Conservation (phyloP, 2,797 vertebrate genomes). For the Lophotriccus pileatus region DNA sequence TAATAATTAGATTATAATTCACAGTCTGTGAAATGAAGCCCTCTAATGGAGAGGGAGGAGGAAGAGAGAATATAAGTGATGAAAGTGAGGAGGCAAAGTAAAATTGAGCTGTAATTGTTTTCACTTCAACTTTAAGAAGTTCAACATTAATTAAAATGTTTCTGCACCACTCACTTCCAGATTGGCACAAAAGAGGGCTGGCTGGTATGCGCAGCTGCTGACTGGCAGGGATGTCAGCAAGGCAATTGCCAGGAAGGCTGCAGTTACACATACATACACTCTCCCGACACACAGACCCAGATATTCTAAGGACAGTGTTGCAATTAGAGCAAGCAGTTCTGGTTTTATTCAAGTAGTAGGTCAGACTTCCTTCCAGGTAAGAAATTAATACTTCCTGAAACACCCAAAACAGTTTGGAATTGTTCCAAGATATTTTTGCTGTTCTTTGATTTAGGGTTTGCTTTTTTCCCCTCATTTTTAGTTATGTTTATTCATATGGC, state of each 20-base stretch:
- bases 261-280: background rate
- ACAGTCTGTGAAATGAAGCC: conserved; percentile 75
- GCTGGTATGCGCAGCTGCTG: conserved; percentile 20
- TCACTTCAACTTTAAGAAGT: conserved; percentile 77
- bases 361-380: background rate
- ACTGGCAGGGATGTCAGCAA: conserved; percentile 34
- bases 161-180: conserved; percentile 73
- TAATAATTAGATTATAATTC: conserved; percentile 75
- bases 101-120: conserved; percentile 80
- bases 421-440: background rate
- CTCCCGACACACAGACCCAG: background rate
- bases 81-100: conserved; percentile 72
- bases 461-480: background rate
- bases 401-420: background rate
- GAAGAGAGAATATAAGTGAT: conserved; percentile 60
- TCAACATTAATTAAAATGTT: conserved; percentile 80
- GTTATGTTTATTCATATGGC: background rate
- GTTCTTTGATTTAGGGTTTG: background rate
- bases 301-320: background rate
- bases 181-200: conserved; percentile 64
- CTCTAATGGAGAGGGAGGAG: conserved; percentile 75
- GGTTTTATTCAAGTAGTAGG: background rate
- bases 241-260: background rate
- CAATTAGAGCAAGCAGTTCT: background rate
- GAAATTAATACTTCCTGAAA: background rate